Evolutionary conservation across 2,888 invertebrate species (phyloP), one percentile per base, ranked within the genome.

Genomic region (Lissocephala sabroskyi): DNA sequence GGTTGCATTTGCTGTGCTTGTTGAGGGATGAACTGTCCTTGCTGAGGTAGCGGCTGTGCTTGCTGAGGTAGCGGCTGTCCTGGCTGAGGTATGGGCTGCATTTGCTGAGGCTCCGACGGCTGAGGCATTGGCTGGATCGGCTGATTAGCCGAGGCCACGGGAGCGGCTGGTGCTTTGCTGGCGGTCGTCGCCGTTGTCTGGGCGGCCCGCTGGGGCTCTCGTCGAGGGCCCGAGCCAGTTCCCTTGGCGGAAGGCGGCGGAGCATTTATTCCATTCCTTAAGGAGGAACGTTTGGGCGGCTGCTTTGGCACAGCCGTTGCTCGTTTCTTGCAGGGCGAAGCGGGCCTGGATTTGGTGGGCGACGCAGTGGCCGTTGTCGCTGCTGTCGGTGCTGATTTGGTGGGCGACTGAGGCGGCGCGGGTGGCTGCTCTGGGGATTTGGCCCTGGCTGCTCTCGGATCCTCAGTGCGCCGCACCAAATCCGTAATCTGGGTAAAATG

Each of bases 401-500:
- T 49, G 10, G 63, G 65, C 1, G 60, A 45, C 0, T 35, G 37
- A 1, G 49, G 46, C n/a, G 37, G 30, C 41, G 10, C 13, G 28
- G 18, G 39, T 1, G 40, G 45, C 3, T 30, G 33, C 0, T 3
- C 17, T 35, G 16, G 19, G 28, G 28, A 19, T 42, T 13, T 26
- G 19, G 28, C 36, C 1, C n/a, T n/a, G n/a, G n/a, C n/a, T n/a
- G n/a, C n/a, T n/a, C n/a, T n/a, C 3, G 46, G 30, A 1, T 49
- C 49, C 16, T 28, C 41, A 29, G 49, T 33, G 19, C 41, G 53
- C 6, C 48, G 59, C 6, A 82, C 66, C 26, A 82, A 57, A 18
- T 82, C 82, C 0, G 78, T 73, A 23, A 82, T 79, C 54, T 74
- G 65, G 0, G 82, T 82, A 36, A 81, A 82, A 7, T 79, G 67